Evolutionary conservation across 1,140 invertebrate species (phyloP).

Genomic region (Cydia strobilella): DNA sequence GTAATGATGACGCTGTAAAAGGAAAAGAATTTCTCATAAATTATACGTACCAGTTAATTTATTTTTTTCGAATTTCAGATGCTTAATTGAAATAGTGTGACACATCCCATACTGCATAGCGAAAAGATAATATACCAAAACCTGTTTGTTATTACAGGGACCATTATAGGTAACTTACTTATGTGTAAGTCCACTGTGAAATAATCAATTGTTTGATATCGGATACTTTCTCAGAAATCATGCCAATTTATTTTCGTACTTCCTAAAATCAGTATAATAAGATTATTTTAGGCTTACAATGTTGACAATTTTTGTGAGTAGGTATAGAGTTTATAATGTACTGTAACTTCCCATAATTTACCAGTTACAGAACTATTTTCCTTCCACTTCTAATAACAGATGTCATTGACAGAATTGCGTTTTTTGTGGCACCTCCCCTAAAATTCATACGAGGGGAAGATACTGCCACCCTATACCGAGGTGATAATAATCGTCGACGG

Average conservation of each 20-base stretch:
- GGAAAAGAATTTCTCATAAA: constrained; percentile 3
- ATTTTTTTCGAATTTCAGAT: neutral
- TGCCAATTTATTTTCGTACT: no score
- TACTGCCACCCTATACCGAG: constrained; percentile 17
- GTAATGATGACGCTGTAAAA: constrained; percentile 7
- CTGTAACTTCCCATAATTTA: neutral
- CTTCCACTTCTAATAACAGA: constrained; percentile 16
- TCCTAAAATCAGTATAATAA: no score
- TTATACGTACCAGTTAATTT: neutral
- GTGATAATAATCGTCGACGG: constrained; percentile 26
- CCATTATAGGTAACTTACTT: no score
- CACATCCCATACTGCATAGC: no score
- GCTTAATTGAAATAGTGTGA: neutral
- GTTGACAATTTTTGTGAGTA: no score
- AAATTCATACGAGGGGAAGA: constrained; percentile 27
- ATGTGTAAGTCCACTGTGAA: no score
- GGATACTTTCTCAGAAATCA: no score
- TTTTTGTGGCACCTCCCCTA: constrained; percentile 30
- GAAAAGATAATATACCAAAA: no score
- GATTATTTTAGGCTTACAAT: no score
- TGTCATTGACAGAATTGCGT: constrained; percentile 28
- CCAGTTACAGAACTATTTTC: neutral
- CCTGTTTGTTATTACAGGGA: no score
- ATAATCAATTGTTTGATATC: no score
- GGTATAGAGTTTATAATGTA: no score